Evolutionary conservation across 2,797 vertebrate species (phyloP), one percentile per base, ranked within the genome.

Genomic region (Scarus forsteni): DNA sequence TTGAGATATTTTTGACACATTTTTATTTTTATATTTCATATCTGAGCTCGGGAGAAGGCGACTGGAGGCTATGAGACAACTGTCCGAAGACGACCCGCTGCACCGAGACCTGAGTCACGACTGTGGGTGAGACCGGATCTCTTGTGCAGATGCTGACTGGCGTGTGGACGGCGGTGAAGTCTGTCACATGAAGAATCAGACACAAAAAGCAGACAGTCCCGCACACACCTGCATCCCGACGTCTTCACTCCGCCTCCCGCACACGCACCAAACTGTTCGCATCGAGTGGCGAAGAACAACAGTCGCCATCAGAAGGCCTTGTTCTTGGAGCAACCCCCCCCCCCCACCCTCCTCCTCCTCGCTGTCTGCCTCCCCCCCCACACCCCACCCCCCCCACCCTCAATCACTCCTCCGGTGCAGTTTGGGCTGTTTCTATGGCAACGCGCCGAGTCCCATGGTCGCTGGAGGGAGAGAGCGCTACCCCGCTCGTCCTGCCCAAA

Each of bases 351-450:
- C 57, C 7, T 52, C 48, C 40, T 45, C 36, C 45, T 9, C n/a
- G 45, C 62, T 46, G 40, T 12, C 14, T 56, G 53, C 49, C 53
- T 56, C 67, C 52, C 51, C 64, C 18, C 55, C 18, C 63, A 10
- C 14, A 48, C 10, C 11, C 44, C 34, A 49, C 53, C 70, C n/a
- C 46, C 42, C 81, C 38, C 77, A 8, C 66, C 52, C 77, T 72
- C 82, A 81, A 81, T 82, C 80, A 80, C 83, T 84, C 83, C 84
- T 76, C 75, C 59, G 49, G 78, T 79, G 83, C 80, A 87, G 88
- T 90, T 90, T 88, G 88, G 88, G 88, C 85, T 88, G 86, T 90
- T 90, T 85, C 88, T 83, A 90, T 84, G 88, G 85, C 85, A 85
- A 90, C 86, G 78, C 51, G 66, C 86, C 81, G 75, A 82, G 88